Percentiles rank a stretch among this genome's conserved stretches.
phyloP scores from a whole-genome alignment of 2,888 invertebrate species.

The Ornithoptera alexandrae region DNA sequence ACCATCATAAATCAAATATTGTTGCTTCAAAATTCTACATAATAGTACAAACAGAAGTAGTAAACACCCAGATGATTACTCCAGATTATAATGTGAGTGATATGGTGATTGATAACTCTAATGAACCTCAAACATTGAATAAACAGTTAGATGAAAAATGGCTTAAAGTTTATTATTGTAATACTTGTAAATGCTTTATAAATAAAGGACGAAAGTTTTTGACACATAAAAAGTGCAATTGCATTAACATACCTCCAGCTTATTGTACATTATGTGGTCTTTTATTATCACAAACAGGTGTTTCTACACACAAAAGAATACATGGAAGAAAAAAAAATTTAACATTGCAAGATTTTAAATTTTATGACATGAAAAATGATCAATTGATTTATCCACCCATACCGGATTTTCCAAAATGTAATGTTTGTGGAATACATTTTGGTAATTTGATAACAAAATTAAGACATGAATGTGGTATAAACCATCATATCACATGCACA shows the following conservation, averaged over 20 bases:
- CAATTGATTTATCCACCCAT: conserved; percentile 52
- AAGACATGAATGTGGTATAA: conserved; percentile 48
- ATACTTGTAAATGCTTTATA: conserved; percentile 54
- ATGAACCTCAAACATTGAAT: neutral
- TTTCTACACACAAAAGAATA: conserved; percentile 44
- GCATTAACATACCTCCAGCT: conserved; percentile 46
- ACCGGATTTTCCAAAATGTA: conserved; percentile 56
- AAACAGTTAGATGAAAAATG: conserved; percentile 13
- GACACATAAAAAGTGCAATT: conserved; percentile 34
- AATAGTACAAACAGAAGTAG: conserved; percentile 39
- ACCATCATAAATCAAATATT: conserved; percentile 37
- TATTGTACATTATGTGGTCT: conserved; percentile 58
- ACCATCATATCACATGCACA: conserved; percentile 46
- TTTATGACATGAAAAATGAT: conserved; percentile 50
- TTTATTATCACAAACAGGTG: conserved; percentile 43
- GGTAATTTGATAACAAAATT: conserved; percentile 43
- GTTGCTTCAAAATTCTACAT: conserved; percentile 40
- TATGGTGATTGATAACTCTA: neutral
- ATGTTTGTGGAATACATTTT: conserved; percentile 51
- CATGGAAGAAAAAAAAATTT: conserved; percentile 40
- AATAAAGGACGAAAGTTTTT: conserved; percentile 26
- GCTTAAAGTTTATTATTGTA: conserved; percentile 46
- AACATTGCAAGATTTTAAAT: conserved; percentile 46
- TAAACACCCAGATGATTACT: conserved; percentile 6
- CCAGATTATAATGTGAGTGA: neutral